Percentiles rank a stretch among this genome's conserved stretches.
These are phyloP conservation scores for Ornithoptera alexandrae DNA, from an alignment of 2,888 invertebrate species.

Conservation along the genomic window DNA sequence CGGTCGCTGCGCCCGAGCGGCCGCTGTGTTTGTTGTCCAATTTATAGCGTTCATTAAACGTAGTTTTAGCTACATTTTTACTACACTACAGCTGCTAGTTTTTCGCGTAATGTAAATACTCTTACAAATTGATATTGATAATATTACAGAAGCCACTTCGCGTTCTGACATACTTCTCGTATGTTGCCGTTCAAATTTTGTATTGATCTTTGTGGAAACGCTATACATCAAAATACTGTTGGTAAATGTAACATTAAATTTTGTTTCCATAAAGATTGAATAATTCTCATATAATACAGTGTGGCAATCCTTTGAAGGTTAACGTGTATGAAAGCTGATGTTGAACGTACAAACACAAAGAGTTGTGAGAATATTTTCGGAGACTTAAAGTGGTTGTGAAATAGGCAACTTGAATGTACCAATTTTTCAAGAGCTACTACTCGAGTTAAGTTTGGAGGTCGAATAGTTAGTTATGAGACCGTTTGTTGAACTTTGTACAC, in stretches of 20 bases:
- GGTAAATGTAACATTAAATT: too few relatives aligned
- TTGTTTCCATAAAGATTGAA: too few relatives aligned
- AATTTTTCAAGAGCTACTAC: constrained; percentile 35
- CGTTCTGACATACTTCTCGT: not conserved
- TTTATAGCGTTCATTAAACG: constrained; percentile 58
- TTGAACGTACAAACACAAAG: constrained; percentile 39
- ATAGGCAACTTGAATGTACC: constrained; percentile 42
- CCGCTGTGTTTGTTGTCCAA: constrained; percentile 48
- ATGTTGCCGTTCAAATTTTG: not conserved
- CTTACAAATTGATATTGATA: constrained; percentile 15
- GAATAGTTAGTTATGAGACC: constrained; percentile 35
- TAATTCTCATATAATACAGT: too few relatives aligned
- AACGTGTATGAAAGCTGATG: constrained; percentile 32
- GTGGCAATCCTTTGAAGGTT: too few relatives aligned
- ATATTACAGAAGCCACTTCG: constrained; percentile 9
- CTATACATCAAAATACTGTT: too few relatives aligned
- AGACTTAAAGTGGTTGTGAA: constrained; percentile 60
- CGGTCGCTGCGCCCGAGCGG: not conserved
- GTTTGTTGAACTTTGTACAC: constrained; percentile 38
- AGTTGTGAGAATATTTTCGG: constrained; percentile 49
- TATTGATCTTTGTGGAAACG: too few relatives aligned
- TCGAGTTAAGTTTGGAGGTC: constrained; percentile 41
- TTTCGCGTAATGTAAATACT: constrained; percentile 32
- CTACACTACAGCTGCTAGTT: constrained; percentile 37
- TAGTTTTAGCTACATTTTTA: constrained; percentile 38